Evolutionary conservation across 2,888 invertebrate species (phyloP).

Genomic region (Laothoe populi): DNA sequence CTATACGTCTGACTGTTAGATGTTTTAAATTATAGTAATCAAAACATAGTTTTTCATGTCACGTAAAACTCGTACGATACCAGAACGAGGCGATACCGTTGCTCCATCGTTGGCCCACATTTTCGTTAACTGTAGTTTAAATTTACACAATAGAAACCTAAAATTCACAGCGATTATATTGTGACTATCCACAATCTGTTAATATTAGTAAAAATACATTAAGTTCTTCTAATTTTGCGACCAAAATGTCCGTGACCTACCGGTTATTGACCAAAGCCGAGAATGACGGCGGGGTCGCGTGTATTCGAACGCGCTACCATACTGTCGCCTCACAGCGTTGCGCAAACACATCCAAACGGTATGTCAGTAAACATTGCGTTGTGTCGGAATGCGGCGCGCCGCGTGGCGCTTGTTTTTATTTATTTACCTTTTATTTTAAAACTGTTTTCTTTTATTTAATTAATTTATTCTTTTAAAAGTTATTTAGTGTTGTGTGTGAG

Average conservation of each 20-base stretch:
- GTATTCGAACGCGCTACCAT: too few relatives aligned
- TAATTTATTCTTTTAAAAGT: not conserved
- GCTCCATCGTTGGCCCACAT: not conserved
- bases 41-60: too few relatives aligned
- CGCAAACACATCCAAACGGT: not conserved
- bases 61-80: not conserved
- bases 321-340: constrained; percentile 4
- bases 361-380: constrained; percentile 15
- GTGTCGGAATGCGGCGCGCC: not conserved
- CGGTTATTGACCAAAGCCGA: constrained; percentile 1
- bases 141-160: not conserved
- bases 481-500: not conserved
- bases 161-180: too few relatives aligned
- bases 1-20: too few relatives aligned
- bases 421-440: constrained; percentile 8
- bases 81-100: too few relatives aligned
- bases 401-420: constrained; percentile 12
- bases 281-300: not conserved
- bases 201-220: not conserved
- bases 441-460: not conserved
- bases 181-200: too few relatives aligned
- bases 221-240: not conserved
- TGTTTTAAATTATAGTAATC: too few relatives aligned
- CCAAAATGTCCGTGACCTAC: not conserved
- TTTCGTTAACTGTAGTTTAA: not conserved